Evolutionary conservation across 2,113 vertebrate genomes (phyloP), one percentile per base, ranked within the genome.

Genomic region (Probosciger aterrimus): DNA sequence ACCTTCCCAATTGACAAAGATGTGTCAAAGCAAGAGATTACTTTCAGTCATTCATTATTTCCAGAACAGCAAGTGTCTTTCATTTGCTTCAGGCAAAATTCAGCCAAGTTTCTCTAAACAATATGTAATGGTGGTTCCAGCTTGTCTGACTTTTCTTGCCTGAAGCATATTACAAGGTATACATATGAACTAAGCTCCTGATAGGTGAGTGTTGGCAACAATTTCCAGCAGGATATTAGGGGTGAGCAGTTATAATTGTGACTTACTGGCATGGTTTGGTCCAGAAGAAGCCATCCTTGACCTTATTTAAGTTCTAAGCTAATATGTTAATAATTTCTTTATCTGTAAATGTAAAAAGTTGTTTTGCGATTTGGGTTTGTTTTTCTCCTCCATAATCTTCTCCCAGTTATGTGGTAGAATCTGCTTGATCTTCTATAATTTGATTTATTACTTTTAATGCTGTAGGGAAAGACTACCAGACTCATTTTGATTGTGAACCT

Each of bases 81-180:
- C 18, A 41, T 86, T 93, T 59, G 76, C 92, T 93, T 88, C 60
- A 81, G 92, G 91, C 67, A 88, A 96, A 95, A 94, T 59, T 94
- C 76, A 90, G 31, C 9, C 41, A 74, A 43, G 43, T 41, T 90
- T 94, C 73, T 33, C 53, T 63, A 81, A 92, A 27, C 33, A 63
- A 13, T 41, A 6, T 37, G 44, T 82, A 82, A 73, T 65, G 44
- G 55, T 88, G 50, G 41, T 37, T 93, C 31, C 64, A 90, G 57
- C 18, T 94, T 85, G 14, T 87, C 46, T 76, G 55, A 60, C 24
- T 79, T 12, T 24, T 94, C 27, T 92, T 88, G 80, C 80, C 82
- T 77, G 63, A 74, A 92, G 92, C 22, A 0, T 60, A 37, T 67
- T 90, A 57, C 17, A 65, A 90, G 44, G 46, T 28, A 77, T 47